phyloP scores from a whole-genome alignment of 2,113 vertebrate species.

The Smithornis capensis region DNA sequence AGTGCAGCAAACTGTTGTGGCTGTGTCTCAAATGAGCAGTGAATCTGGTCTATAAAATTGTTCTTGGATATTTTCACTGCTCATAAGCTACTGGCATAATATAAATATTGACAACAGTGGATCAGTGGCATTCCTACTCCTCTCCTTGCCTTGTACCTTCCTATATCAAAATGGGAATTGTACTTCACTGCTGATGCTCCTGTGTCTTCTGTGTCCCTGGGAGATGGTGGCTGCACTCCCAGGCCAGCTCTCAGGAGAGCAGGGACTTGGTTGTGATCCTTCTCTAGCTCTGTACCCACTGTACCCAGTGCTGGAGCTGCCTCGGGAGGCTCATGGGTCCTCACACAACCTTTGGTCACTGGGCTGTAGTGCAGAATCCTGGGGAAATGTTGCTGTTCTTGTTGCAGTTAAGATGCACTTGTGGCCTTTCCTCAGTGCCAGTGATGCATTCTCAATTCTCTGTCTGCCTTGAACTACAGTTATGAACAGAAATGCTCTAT shows the following conservation, averaged over 20 bases:
- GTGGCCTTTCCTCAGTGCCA: background rate
- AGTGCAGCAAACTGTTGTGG: background rate
- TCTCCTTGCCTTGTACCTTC: background rate
- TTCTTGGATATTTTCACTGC: background rate
- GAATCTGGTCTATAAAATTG: background rate
- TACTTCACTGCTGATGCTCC: background rate
- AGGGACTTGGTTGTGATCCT: background rate
- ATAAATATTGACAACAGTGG: background rate
- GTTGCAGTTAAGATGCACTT: background rate
- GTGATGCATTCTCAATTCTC: background rate
- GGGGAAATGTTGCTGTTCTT: background rate
- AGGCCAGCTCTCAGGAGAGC: background rate
- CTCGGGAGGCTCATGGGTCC: background rate
- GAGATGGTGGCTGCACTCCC: background rate
- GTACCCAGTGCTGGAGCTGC: fast-evolving
- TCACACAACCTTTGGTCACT: background rate
- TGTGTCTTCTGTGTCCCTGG: fast-evolving
- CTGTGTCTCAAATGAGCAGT: background rate
- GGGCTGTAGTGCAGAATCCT: background rate
- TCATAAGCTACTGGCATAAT: background rate
- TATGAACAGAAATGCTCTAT: fast-evolving
- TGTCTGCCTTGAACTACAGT: background rate
- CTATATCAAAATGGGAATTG: fast-evolving
- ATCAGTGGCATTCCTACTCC: background rate
- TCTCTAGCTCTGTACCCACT: background rate